Base-by-base conservation (phyloP, 1,140 invertebrate genomes). In the Drosophila pseudoobscura region DNA sequence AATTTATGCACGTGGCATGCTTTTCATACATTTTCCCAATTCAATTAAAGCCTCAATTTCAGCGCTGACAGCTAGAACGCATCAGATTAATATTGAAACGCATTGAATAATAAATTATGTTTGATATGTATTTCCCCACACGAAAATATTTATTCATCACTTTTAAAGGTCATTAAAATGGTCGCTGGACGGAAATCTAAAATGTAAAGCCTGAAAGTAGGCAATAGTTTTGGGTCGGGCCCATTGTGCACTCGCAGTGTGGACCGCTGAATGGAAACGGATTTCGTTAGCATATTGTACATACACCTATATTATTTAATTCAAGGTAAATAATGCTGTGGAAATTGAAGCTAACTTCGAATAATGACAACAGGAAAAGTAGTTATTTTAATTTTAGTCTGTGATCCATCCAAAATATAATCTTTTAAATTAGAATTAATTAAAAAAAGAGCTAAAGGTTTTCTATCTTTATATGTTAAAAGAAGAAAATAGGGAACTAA, bases 151-250 rank as follows among this genome's bases (percentile, higher is more conserved):
- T 59, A 54, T 61, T 46, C 59, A 66, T 74, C 68, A 66, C 50
- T 20, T 55, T 85, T 46, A 62, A 76, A 68, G 45, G 29, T 55
- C 56, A 79, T 76, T 80, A 62, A 68, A 76, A 66, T 60, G 29
- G 45, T 15, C 31, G 24, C 15, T 6, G 52, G 57, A 9, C 24
- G 51, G 72, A 83, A 71, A 71, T 66, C 56, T 53, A 53, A 64
- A 68, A 57, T 22, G 15, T n/a, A n/a, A 3, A 20, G 54, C 77
- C 80, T 50, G 50, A 70, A 68, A 80, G 61, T 71, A 75, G 45
- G 65, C 75, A 57, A 58, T 11, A 49, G 1, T 49, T 43, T 43
- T 41, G 29, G 31, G 44, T 3, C 3, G 31, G 7, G 17, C 20
- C 62, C 55, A 49, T 68, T 69, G 24, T 63, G 49, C 63, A 82